Conservation (phyloP, 2,888 invertebrate species). For the Orgyia antiqua region DNA sequence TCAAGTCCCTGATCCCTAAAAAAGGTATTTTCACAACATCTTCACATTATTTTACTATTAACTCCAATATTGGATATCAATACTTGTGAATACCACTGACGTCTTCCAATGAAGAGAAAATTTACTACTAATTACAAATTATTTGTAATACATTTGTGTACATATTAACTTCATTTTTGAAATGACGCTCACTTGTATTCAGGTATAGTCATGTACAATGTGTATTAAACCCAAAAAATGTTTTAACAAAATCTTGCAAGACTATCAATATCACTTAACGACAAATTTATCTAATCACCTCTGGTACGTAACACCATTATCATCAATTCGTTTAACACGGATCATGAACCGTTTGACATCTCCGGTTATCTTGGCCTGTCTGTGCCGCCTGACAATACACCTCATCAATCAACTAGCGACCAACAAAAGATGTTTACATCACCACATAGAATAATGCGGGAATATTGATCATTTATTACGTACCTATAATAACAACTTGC, state of each 20-base stretch:
- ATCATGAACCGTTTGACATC: conserved; percentile 58
- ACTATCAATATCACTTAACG: conserved; percentile 9
- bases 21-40: conserved; percentile 87
- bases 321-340: conserved; percentile 27
- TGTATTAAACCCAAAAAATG: conserved; percentile 6
- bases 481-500: not conserved
- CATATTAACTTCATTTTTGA: too few species aligned
- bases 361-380: conserved; percentile 49
- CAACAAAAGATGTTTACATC: conserved; percentile 53
- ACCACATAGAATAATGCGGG: conserved; percentile 14
- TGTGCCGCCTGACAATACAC: conserved; percentile 61
- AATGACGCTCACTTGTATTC: too few species aligned
- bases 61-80: not conserved
- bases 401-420: conserved; percentile 68
- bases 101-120: too few species aligned
- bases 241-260: conserved; percentile 2
- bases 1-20: conserved; percentile 98
- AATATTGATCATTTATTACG: conserved; percentile 22
- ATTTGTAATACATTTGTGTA: too few species aligned
- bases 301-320: conserved; percentile 23
- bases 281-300: conserved; percentile 21
- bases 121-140: too few species aligned
- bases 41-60: conserved; percentile 12
- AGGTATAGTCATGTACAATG: conserved; percentile 14
- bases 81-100: too few species aligned